A percentile compares a stretch with the other conserved stretches of the same genome.
phyloP scores from a whole-genome alignment of 2,113 vertebrate species.

The Myxocyprinus asiaticus region DNA sequence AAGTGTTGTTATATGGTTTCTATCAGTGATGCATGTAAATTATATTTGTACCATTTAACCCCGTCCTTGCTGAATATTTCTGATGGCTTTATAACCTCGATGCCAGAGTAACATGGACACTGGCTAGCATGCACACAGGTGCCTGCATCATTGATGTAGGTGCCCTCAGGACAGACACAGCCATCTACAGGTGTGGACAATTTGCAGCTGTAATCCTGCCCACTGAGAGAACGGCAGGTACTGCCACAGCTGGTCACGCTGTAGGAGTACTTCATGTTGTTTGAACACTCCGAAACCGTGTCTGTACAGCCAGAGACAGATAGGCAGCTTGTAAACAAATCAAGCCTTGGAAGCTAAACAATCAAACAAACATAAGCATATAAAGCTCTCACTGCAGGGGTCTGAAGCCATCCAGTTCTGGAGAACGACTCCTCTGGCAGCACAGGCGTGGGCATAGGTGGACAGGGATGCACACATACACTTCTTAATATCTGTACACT shows the following conservation, averaged over 20 bases:
- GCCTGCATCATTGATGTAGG: conserved; percentile 78
- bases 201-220: conserved; percentile 76
- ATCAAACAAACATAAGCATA: not conserved
- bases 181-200: conserved; percentile 81
- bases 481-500: conserved; percentile 83
- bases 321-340: not conserved
- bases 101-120: conserved; percentile 81
- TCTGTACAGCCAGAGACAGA: conserved; percentile 61
- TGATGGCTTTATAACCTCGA: conserved; percentile 62
- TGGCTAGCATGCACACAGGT: conserved; percentile 75
- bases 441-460: conserved; percentile 82
- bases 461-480: conserved; percentile 87
- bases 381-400: conserved; percentile 69
- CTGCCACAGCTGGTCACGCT: conserved; percentile 77
- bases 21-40: not conserved
- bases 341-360: not conserved
- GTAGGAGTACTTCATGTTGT: conserved; percentile 74
- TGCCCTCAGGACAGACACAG: conserved; percentile 80
- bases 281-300: conserved; percentile 77
- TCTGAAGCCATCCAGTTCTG: conserved; percentile 73
- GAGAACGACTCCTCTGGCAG: conserved; percentile 73
- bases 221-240: conserved; percentile 83
- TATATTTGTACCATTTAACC: conserved; percentile 74
- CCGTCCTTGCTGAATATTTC: conserved; percentile 67
- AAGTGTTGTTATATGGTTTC: not conserved